Evolutionary conservation across 2,888 invertebrate species (phyloP), one percentile per base, ranked within the genome.

Genomic region (Macropis europaea): DNA sequence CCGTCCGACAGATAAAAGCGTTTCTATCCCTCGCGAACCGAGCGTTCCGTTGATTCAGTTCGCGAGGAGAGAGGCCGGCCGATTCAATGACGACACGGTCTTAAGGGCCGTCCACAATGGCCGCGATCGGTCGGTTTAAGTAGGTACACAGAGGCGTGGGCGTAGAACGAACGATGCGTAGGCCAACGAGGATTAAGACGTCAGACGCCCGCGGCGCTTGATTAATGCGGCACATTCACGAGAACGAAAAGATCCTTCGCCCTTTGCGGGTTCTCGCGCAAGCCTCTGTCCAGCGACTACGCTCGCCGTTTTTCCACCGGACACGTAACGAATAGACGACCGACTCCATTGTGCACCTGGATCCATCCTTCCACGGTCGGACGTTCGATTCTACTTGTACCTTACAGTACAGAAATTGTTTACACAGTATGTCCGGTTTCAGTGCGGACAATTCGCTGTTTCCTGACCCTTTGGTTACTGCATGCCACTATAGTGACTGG

Each of bases 171-270:
- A 79, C 77, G 79, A 72, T 82, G 87, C 88, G 87, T 87, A 85
- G 86, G 85, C 84, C 80, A 85, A 64, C 81, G 85, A 79, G 87
- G 85, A 90, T 90, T 90, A 88, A 90, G 90, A 89, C 86, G 89
- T 90, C 90, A 86, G 82, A 86, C 88, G 87, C 88, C 89, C 84
- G 88, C 76, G 84, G 89, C 79, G 88, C 87, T 86, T 89, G 89
- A 89, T 89, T 86, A 86, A 89, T 89, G 87, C 84, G 70, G 72
- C 77, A 84, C 86, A 88, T 87, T 89, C 87, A 86, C 82, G 79
- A 81, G 76, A 85, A 86, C 85, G 85, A 87, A 86, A 85, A 87
- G 86, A 85, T 85, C 82, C 82, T 81, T 77, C 82, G 73, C 74
- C 73, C 76, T 74, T 84, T 76, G 84, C 79, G 77, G 81, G 84